Percentiles rank a stretch among this genome's conserved stretches.
Conservation (phyloP, 2,888 invertebrate genomes). For the Schizotus pectinicornis region DNA sequence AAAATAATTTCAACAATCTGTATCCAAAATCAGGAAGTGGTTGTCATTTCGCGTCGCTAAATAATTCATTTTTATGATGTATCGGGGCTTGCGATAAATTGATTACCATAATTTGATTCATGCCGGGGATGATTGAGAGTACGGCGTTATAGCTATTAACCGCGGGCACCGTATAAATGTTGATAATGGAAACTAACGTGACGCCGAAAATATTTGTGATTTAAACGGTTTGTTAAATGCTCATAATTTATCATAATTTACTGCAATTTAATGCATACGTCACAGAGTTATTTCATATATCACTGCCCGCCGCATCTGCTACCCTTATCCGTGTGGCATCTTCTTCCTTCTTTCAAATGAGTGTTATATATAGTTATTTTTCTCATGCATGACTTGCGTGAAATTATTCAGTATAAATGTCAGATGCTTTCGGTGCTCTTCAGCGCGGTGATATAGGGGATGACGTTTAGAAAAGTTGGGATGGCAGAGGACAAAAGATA, state of each 20-base stretch:
- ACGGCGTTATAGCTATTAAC: constrained; percentile 7
- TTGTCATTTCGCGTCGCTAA: too few relatives aligned
- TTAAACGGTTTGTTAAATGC: constrained; percentile 31
- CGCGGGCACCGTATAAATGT: constrained; percentile 13
- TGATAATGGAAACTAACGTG: constrained; percentile 14
- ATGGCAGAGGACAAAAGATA: constrained; percentile 7
- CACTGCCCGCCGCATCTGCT: constrained; percentile 33
- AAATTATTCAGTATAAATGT: constrained; percentile 23
- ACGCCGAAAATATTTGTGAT: constrained; percentile 29
- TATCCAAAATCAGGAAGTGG: too few relatives aligned
- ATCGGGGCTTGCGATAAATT: constrained; percentile 10
- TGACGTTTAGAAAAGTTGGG: constrained; percentile 5
- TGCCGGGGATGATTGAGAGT: constrained; percentile 16
- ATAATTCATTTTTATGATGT: constrained; percentile 6
- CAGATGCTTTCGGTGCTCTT: constrained; percentile 3
- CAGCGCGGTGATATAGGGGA: not conserved
- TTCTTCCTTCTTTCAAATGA: constrained; percentile 8
- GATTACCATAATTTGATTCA: constrained; percentile 22
- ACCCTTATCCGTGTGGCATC: constrained; percentile 10
- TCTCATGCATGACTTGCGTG: constrained; percentile 28
- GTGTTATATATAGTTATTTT: constrained; percentile 17
- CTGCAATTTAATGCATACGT: constrained; percentile 36
- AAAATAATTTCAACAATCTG: too few relatives aligned
- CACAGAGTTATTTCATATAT: constrained; percentile 34
- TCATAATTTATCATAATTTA: constrained; percentile 40